Evolutionary conservation across 1,140 invertebrate genomes (phyloP).

Genomic region (Drosophila trapezifrons): DNA sequence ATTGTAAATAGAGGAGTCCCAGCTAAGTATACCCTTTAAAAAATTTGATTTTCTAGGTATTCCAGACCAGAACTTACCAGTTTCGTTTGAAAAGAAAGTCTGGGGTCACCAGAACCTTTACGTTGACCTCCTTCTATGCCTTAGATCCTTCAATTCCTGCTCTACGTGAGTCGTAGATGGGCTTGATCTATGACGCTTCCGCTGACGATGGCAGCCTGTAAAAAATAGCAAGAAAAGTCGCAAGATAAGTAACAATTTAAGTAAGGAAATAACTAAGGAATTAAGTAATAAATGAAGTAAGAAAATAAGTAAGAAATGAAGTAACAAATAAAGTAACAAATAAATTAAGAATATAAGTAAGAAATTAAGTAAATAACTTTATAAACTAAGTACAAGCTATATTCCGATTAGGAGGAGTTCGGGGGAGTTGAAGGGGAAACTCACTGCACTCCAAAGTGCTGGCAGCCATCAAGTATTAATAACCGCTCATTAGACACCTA

Average conservation of each 20-base stretch:
- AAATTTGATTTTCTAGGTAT: neutral
- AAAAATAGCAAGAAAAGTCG: neutral
- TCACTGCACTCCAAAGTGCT: constrained; percentile 10
- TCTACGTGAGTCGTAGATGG: neutral
- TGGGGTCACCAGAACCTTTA: too few species aligned
- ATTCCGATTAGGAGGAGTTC: constrained; percentile 8
- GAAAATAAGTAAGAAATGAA: too few species aligned
- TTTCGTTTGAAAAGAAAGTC: neutral
- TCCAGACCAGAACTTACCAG: neutral
- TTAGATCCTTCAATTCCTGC: neutral
- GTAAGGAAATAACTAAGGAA: neutral
- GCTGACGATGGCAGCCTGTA: constrained; percentile 12
- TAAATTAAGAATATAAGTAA: too few species aligned
- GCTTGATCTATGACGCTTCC: neutral
- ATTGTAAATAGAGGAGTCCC: neutral
- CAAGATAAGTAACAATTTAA: too few species aligned
- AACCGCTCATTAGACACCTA: constrained; percentile 66
- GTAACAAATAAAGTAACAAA: too few species aligned
- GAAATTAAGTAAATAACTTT: neutral
- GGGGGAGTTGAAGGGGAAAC: neutral
- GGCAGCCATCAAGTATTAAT: constrained; percentile 51
- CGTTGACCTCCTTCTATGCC: neutral
- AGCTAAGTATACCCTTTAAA: too few species aligned
- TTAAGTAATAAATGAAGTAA: neutral
- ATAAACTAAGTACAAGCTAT: neutral